A percentile compares a stretch with the other conserved stretches of the same genome.
These are phyloP conservation scores for Ophion slaviceki DNA, from an alignment of 2,888 invertebrate genomes.

Conservation along the genomic window DNA sequence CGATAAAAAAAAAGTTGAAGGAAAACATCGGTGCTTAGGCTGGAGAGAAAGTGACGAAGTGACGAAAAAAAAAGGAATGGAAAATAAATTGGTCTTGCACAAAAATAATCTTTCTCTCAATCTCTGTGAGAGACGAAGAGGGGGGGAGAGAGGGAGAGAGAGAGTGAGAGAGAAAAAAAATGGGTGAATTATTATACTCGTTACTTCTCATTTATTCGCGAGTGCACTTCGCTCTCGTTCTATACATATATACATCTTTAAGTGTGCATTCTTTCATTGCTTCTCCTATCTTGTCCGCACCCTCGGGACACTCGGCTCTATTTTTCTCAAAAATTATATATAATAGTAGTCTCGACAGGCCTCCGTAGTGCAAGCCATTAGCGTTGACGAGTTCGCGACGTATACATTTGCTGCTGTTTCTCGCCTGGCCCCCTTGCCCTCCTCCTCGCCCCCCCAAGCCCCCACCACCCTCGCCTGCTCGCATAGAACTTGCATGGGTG, in stretches of 20 bases:
- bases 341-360: constrained; percentile 52
- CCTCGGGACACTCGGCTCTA: background rate
- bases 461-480: background rate
- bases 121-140: no score
- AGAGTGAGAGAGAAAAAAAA: constrained; percentile 2
- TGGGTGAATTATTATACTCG: constrained; percentile 44
- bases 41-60: no score
- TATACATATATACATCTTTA: background rate
- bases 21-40: no score
- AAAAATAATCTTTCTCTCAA: no score
- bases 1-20: no score
- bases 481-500: background rate
- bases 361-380: constrained; percentile 43
- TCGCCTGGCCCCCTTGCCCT: background rate
- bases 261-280: constrained; percentile 39
- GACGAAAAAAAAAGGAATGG: no score
- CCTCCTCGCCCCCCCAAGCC: background rate
- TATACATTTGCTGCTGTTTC: constrained; percentile 10
- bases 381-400: constrained; percentile 20
- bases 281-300: constrained; percentile 11
- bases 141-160: background rate
- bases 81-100: no score
- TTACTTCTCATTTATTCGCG: constrained; percentile 55
- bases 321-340: constrained; percentile 58
- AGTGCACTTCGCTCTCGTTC: constrained; percentile 46